A percentile compares a stretch with the other conserved stretches of the same genome.
These are phyloP conservation scores for Pseudolaguvia tuberculata DNA, from an alignment of 2,113 vertebrate genomes.

Conservation along the genomic window DNA sequence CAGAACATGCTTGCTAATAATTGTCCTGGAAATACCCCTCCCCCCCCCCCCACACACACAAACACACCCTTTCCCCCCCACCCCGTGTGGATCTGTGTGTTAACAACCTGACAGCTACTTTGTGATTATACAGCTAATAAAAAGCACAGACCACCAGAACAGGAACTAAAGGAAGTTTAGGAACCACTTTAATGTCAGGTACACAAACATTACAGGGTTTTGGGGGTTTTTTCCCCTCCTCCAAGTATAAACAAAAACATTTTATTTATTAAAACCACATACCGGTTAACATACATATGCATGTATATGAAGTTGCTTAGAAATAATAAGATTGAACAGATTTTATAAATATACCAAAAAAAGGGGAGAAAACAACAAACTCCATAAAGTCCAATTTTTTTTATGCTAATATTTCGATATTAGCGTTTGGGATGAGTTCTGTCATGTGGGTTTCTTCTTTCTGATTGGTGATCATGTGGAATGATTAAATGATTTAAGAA, in stretches of 20 bases:
- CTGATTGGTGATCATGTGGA: no score
- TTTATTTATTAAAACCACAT: background rate
- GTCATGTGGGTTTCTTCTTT: no score
- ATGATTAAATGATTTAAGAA: background rate
- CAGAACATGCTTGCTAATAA: background rate
- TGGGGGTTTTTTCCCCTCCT: background rate
- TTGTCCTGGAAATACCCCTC: conserved; percentile 2
- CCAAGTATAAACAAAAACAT: background rate
- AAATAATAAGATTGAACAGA: background rate
- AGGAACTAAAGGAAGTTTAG: background rate
- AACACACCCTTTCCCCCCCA: no score
- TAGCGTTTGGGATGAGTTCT: no score
- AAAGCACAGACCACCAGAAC: background rate
- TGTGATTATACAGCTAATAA: conserved; percentile 1
- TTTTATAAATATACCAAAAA: background rate
- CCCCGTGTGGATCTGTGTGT: conserved; percentile 6
- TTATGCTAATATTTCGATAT: no score
- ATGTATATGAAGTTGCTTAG: background rate
- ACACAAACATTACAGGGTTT: background rate
- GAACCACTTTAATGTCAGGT: conserved; percentile 50
- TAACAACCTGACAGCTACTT: conserved; percentile 17
- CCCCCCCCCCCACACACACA: no score
- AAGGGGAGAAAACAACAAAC: background rate
- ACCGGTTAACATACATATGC: background rate
- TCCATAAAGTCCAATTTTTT: no score